phyloP scores from a whole-genome alignment of 37 sponge, comb jelly and placozoan genomes.

The Haliclona indistincta region DNA sequence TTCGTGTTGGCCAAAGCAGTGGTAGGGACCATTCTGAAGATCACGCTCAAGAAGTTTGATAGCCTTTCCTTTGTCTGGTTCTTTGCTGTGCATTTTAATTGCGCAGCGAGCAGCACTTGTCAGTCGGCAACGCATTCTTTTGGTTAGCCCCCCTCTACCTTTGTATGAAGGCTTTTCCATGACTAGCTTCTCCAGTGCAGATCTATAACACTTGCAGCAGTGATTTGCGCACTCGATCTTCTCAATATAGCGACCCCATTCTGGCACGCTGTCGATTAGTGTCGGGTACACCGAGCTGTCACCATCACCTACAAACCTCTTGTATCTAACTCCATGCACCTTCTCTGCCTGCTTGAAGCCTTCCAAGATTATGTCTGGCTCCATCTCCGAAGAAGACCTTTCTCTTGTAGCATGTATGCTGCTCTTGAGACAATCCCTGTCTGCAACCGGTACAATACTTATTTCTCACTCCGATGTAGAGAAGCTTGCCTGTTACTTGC shows the following conservation, averaged over 20 bases:
- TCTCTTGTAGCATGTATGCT: slow-evolving; percentile 8
- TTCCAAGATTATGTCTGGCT: slow-evolving; percentile 43
- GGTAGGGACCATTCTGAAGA: slow-evolving; percentile 49
- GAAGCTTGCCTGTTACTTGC: background rate
- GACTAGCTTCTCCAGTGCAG: slow-evolving; percentile 43
- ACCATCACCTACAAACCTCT: slow-evolving; percentile 30
- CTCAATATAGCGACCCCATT: slow-evolving; percentile 25
- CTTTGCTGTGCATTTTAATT: slow-evolving; percentile 28
- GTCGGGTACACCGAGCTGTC: slow-evolving; percentile 44
- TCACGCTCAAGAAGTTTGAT: slow-evolving; percentile 19
- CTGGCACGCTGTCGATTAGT: slow-evolving; percentile 24
- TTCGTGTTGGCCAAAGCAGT: slow-evolving; percentile 41
- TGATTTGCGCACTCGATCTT: slow-evolving; percentile 64
- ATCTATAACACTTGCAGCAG: slow-evolving; percentile 43
- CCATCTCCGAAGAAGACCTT: background rate
- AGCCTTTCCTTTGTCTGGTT: slow-evolving; percentile 17
- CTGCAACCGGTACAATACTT: background rate
- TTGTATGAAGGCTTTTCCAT: slow-evolving; percentile 44
- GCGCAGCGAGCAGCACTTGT: slow-evolving; percentile 41
- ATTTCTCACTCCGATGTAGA: background rate
- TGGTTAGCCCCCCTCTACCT: slow-evolving; percentile 31
- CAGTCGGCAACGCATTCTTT: slow-evolving; percentile 13
- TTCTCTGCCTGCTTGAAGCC: slow-evolving; percentile 42
- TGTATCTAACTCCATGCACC: slow-evolving; percentile 48
- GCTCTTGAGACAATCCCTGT: too few relatives aligned